Base-by-base conservation (phyloP, 2,113 vertebrate species). In the Eidolon helvum region DNA sequence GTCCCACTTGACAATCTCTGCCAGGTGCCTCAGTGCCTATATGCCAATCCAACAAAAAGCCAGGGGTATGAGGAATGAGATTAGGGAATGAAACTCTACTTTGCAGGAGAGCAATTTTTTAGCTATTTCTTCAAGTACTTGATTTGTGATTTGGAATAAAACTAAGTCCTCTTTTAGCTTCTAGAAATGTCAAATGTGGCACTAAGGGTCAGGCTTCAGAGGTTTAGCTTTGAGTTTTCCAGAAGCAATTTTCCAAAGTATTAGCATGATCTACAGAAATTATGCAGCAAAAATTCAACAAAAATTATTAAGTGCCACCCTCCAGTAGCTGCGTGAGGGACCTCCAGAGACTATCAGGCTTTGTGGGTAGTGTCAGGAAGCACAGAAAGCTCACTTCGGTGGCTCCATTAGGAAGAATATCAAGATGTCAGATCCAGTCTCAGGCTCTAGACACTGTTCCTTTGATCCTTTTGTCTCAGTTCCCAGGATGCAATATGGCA, bases 81-180 rank as follows among this genome's bases (percentile, higher is more conserved):
- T 74, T 84, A 96, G 65, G 66, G n/a, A 69, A 87, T 48, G n/a
- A 75, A 74, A 91, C 7, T 69, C 71, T 19, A 71, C n/a, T 12
- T 35, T 48, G 18, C 82, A 96, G 74, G 80, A 95, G 66, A 97
- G 92, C 71, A 85, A 71, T 94, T 91, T 98, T 97, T 75, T 93
- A 68, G 96, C 74, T 96, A 33, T 93, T 96, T 90, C 43, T 98
- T 97, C 82, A 93, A 96, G 84, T 95, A 85, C 63, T 80, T 83
- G 78, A 69, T 1, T 95, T 98, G 86, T 96, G 79, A 86, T 97
- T 87, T 98, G 91, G 92, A 97, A 97, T 93, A 87, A 65, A 93
- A 97, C 84, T 65, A 96, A 96, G 90, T 19, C 12, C 57, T 38
- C 75, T 94, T 91, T 95, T 79, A 94, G 59, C 40, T 71, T 7